Evolutionary conservation across 2,113 vertebrate species (phyloP).

Genomic region (Piliocolobus tephrosceles): DNA sequence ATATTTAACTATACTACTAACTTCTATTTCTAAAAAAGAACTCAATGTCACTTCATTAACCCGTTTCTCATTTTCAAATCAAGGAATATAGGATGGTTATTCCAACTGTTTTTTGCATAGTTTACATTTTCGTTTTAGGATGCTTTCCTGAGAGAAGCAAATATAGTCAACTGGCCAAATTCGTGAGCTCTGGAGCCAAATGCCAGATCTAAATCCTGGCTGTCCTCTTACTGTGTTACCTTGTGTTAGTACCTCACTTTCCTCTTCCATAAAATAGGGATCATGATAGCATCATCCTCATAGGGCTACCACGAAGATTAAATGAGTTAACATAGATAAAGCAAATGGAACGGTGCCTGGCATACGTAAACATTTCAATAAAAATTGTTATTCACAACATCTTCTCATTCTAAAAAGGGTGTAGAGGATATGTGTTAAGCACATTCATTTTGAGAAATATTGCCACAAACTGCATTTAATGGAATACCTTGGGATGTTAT

Average conservation of each 20-base stretch:
- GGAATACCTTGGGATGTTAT: not conserved
- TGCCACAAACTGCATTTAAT: not conserved
- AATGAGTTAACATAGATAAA: not conserved
- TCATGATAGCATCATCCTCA: not conserved
- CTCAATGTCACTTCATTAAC: constrained; percentile 5
- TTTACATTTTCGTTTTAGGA: not conserved
- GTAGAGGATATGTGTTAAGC: not conserved
- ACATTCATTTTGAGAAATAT: not conserved
- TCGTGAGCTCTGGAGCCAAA: not conserved
- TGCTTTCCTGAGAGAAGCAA: not conserved
- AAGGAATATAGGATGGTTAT: not conserved
- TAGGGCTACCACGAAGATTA: not conserved
- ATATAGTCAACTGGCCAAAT: not conserved
- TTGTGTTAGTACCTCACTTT: not conserved
- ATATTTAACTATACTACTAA: not conserved
- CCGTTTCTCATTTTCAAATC: not conserved
- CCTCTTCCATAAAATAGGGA: not conserved
- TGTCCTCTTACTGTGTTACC: not conserved
- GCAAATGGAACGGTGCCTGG: not conserved
- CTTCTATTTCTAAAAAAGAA: constrained; percentile 12
- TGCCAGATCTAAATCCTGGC: not conserved
- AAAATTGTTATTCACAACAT: not conserved
- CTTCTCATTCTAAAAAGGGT: not conserved
- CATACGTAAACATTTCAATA: not conserved
- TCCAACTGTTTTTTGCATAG: not conserved